Conservation (phyloP, 2,888 invertebrate species). For the Sinelater perroti region DNA sequence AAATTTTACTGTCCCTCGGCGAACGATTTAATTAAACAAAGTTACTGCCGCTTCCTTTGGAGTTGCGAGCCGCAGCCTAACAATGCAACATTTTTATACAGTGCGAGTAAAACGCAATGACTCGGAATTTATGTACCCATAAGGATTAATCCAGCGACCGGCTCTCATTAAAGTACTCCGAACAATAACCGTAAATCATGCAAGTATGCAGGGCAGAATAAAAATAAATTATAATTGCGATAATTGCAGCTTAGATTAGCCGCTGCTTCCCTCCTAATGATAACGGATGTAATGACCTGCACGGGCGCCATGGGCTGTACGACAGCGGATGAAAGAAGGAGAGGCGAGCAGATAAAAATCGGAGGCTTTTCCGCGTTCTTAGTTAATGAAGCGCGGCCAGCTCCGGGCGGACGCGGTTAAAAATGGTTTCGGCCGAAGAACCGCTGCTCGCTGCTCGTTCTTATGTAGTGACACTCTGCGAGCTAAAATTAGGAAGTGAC, state of each 20-base stretch:
- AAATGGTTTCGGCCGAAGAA: slow-evolving; percentile 18
- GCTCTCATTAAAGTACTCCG: not conserved
- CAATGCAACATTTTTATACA: too few relatives aligned
- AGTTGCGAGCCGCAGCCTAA: too few relatives aligned
- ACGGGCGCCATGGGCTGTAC: slow-evolving; percentile 1
- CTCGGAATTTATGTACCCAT: too few relatives aligned
- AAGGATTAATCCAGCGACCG: not conserved
- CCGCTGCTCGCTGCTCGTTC: not conserved
- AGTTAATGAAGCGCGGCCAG: slow-evolving; percentile 11
- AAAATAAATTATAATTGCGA: slow-evolving; percentile 12
- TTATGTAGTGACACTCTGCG: too few relatives aligned
- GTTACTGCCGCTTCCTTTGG: too few relatives aligned
- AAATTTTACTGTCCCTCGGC: too few relatives aligned
- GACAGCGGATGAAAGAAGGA: slow-evolving; percentile 10
- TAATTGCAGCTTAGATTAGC: slow-evolving; percentile 12
- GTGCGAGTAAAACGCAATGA: too few relatives aligned
- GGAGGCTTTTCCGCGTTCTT: slow-evolving; percentile 13
- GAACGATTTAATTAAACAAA: too few relatives aligned
- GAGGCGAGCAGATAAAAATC: slow-evolving; percentile 25
- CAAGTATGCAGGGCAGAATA: slow-evolving; percentile 1
- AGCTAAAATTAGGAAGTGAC: too few relatives aligned
- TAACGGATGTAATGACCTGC: slow-evolving; percentile 16
- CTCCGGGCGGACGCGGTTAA: slow-evolving; percentile 6
- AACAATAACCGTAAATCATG: slow-evolving; percentile 5
- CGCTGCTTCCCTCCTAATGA: slow-evolving; percentile 13